Evolutionary conservation across 2,797 vertebrate species (phyloP).

Genomic region (Myotis vivesi): DNA sequence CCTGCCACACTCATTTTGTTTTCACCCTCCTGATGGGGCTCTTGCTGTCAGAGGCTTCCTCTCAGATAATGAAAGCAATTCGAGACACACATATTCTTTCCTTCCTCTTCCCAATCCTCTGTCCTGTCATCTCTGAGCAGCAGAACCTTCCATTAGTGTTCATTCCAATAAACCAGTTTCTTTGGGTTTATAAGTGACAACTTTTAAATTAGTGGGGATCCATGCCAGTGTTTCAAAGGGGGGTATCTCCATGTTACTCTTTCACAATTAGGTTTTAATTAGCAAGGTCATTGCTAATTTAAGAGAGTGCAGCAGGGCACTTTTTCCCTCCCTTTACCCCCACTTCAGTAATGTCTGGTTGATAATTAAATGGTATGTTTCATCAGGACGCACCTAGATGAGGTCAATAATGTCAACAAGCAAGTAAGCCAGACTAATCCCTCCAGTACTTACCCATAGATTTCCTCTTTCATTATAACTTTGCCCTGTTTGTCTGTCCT

Average conservation of each 20-base stretch:
- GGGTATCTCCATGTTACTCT: conserved; percentile 39
- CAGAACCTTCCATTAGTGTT: conserved; percentile 45
- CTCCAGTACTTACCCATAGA: background rate
- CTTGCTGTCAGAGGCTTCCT: conserved; percentile 52
- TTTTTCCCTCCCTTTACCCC: background rate
- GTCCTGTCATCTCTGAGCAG: conserved; percentile 51
- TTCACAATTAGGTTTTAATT: conserved; percentile 68
- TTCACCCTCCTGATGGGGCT: background rate
- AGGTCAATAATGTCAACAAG: conserved; percentile 38
- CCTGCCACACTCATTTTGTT: conserved; percentile 30
- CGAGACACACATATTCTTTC: background rate
- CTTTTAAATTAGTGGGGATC: conserved; percentile 66
- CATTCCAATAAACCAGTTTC: conserved; percentile 62
- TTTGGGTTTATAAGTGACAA: conserved; percentile 56
- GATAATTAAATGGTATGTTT: background rate
- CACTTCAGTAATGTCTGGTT: conserved; percentile 1
- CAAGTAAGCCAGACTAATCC: background rate
- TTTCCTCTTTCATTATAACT: conserved; percentile 2
- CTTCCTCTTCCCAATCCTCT: conserved; percentile 3
- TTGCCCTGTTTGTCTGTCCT: background rate
- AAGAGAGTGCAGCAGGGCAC: background rate
- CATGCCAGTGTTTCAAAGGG: conserved; percentile 52
- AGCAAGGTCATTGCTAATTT: conserved; percentile 64
- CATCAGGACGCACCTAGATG: background rate
- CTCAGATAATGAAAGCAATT: conserved; percentile 55